phyloP scores from a whole-genome alignment of 2,113 vertebrate genomes.

The Nanorana parkeri region DNA sequence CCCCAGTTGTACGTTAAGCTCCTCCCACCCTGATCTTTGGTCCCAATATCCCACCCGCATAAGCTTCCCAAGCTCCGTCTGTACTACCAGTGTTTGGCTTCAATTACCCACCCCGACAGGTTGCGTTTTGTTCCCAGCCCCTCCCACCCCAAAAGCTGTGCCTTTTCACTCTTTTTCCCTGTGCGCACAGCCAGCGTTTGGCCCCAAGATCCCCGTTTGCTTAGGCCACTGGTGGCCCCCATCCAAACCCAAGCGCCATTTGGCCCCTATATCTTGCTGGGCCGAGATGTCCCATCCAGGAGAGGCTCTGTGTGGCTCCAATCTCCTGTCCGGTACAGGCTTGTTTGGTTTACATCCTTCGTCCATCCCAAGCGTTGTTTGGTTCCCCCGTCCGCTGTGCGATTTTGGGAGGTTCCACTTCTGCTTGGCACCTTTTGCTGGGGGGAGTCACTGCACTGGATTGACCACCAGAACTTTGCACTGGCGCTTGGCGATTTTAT shows the following conservation, averaged over 20 bases:
- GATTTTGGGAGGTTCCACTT: neutral
- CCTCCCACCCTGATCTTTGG: neutral
- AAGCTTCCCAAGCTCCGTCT: neutral
- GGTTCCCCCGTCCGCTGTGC: neutral
- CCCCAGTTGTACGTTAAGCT: neutral
- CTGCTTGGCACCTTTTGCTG: conserved; percentile 5
- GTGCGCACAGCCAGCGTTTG: neutral
- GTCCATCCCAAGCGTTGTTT: neutral
- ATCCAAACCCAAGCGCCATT: neutral
- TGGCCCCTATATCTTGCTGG: neutral
- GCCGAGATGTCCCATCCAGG: neutral
- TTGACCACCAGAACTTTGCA: conserved; percentile 92
- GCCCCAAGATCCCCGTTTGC: neutral
- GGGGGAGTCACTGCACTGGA: conserved; percentile 71
- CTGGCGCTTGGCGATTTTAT: conserved; percentile 95
- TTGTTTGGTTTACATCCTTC: neutral
- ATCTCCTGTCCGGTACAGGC: conserved; percentile 1
- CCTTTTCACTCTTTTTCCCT: neutral
- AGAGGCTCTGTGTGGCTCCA: neutral
- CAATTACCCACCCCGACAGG: neutral
- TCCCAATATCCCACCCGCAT: neutral
- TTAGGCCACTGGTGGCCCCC: neutral
- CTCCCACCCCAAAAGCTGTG: neutral
- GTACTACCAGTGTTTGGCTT: neutral
- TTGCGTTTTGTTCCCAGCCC: neutral